phyloP scores from a whole-genome alignment of 2,888 invertebrate genomes.

The Lysandra bellargus region DNA sequence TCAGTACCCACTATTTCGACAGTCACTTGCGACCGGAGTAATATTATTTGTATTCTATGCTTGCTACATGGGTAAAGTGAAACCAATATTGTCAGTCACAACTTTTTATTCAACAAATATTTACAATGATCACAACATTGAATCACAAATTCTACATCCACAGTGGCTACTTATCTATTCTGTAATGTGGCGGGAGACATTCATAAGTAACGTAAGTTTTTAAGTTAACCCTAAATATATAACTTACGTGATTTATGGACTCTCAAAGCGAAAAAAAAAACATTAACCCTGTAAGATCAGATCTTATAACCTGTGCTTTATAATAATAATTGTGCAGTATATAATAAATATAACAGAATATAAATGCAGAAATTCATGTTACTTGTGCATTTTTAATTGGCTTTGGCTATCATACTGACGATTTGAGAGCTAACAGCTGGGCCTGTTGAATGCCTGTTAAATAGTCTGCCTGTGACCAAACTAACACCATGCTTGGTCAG shows the following conservation, averaged over 20 bases:
- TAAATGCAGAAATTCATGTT: background rate
- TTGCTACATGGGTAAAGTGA: background rate
- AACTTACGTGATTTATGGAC: background rate
- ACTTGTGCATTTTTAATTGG: too few species aligned
- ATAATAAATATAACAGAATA: background rate
- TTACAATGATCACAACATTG: constrained; percentile 55
- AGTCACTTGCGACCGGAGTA: too few species aligned
- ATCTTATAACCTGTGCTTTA: too few species aligned
- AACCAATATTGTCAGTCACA: constrained; percentile 30
- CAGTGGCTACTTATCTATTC: constrained; percentile 3
- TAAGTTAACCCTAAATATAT: too few species aligned
- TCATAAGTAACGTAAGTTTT: background rate
- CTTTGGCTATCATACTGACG: too few species aligned
- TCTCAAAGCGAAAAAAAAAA: background rate
- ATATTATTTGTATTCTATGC: too few species aligned
- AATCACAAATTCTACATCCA: constrained; percentile 28
- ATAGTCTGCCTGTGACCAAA: too few species aligned
- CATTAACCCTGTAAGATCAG: background rate
- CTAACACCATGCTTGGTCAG: too few species aligned
- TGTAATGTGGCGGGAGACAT: background rate
- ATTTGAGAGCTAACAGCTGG: too few species aligned
- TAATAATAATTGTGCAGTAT: too few species aligned
- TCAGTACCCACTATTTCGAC: too few species aligned
- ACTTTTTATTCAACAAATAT: constrained; percentile 52
- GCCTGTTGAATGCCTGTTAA: too few species aligned